Percentiles rank a stretch among this genome's conserved stretches.
Evolutionary conservation across 2,797 vertebrate genomes (phyloP).

Genomic region (Eidolon dupreanum): DNA sequence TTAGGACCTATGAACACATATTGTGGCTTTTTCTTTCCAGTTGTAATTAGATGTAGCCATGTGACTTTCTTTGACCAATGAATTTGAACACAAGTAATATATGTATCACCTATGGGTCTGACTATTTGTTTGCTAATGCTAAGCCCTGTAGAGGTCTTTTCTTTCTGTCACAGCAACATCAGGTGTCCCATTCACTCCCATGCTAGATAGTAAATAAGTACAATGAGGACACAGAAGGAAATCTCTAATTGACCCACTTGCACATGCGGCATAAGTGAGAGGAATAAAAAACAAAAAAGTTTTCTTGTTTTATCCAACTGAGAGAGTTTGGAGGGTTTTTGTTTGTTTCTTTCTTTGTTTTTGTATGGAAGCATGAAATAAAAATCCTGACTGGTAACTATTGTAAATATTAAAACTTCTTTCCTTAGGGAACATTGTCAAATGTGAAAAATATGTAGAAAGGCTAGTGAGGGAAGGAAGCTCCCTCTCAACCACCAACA

Average conservation of each 20-base stretch:
- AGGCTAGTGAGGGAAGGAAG: background rate
- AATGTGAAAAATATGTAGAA: background rate
- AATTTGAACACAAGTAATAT: background rate
- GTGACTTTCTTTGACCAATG: background rate
- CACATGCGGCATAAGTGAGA: background rate
- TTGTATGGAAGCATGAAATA: background rate
- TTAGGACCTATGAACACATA: background rate
- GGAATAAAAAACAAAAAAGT: background rate
- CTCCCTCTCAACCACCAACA: background rate
- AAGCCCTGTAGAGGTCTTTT: background rate
- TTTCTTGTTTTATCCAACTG: background rate
- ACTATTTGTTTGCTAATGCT: background rate
- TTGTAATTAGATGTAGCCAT: background rate
- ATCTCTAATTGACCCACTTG: background rate
- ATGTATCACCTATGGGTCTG: background rate
- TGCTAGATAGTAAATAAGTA: background rate
- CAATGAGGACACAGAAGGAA: background rate
- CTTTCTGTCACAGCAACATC: background rate
- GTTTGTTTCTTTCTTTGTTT: background rate
- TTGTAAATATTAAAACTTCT: background rate
- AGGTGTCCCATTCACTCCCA: background rate
- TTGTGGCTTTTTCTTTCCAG: background rate
- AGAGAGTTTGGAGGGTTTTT: background rate
- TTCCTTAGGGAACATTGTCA: background rate
- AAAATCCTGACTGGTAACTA: background rate